A percentile compares a stretch with the other conserved stretches of the same genome.
Conservation (phyloP, 2,888 invertebrate genomes). For the Arctia plantaginis region DNA sequence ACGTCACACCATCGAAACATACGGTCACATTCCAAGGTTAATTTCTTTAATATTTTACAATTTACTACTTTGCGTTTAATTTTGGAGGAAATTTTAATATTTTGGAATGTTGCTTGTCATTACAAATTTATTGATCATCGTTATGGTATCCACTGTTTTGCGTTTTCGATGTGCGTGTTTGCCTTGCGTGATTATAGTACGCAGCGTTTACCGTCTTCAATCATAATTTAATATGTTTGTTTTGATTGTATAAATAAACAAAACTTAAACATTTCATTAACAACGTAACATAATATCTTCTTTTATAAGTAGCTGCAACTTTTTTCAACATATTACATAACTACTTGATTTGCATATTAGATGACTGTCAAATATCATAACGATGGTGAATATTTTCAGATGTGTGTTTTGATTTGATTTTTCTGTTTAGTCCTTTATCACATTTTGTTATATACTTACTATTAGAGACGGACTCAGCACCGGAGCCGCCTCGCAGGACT, state of each 20-base stretch:
- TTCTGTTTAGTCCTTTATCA: constrained; percentile 66
- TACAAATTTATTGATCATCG: constrained; percentile 72
- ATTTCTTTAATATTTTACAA: constrained; percentile 77
- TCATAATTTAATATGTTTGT: constrained; percentile 21
- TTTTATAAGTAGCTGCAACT: background rate
- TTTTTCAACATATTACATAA: background rate
- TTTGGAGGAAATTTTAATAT: constrained; percentile 74
- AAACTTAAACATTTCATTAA: background rate
- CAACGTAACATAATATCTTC: background rate
- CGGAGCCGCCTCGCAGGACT: constrained; percentile 88
- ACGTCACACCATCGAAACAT: constrained; percentile 87
- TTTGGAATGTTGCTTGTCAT: constrained; percentile 54
- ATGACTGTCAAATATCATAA: constrained; percentile 27
- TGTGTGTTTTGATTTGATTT: constrained; percentile 48
- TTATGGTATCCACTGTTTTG: constrained; percentile 56
- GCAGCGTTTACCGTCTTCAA: constrained; percentile 43
- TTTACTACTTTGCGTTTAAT: constrained; percentile 64
- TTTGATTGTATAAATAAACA: background rate
- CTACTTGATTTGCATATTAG: background rate
- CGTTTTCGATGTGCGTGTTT: constrained; percentile 66
- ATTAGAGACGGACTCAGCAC: constrained; percentile 88
- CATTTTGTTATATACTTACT: constrained; percentile 77
- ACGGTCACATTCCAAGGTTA: constrained; percentile 92
- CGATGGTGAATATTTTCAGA: constrained; percentile 51
- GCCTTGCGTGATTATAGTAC: constrained; percentile 35